These are phyloP conservation scores for Rhinolophus sinicus DNA, from an alignment of 2,113 vertebrate genomes.

Conservation along the genomic window DNA sequence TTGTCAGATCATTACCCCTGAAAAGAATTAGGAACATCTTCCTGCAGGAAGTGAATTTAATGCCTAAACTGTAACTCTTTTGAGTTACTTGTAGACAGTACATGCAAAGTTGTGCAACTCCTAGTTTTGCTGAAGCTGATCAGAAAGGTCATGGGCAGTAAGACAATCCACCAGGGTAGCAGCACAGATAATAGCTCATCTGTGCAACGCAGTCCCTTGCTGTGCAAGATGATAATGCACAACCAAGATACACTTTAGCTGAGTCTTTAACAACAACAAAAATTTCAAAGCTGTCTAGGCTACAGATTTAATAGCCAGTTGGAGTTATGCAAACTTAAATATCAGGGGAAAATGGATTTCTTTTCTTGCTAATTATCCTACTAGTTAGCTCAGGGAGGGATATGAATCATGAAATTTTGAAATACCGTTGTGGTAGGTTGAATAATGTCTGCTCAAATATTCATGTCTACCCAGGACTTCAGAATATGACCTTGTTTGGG, in stretches of 20 bases:
- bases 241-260: constrained; percentile 32
- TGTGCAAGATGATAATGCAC: neutral
- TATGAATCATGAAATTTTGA: neutral
- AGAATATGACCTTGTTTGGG: neutral
- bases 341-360: neutral
- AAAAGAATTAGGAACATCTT: constrained; percentile 49
- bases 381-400: neutral
- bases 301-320: constrained; percentile 1
- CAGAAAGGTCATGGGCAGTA: constrained; percentile 27
- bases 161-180: neutral
- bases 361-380: neutral
- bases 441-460: neutral
- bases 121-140: constrained; percentile 50
- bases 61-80: constrained; percentile 46
- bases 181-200: neutral
- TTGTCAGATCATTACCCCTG: neutral
- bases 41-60: constrained; percentile 14
- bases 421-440: neutral
- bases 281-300: constrained; percentile 1
- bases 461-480: neutral
- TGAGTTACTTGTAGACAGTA: constrained; percentile 25
- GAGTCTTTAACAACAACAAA: constrained; percentile 50
- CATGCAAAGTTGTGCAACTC: constrained; percentile 26
- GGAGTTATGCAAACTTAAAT: constrained; percentile 1
- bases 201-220: neutral